These are phyloP conservation scores for Prunella himalayana DNA, from an alignment of 2,113 vertebrate genomes.

Conservation along the genomic window DNA sequence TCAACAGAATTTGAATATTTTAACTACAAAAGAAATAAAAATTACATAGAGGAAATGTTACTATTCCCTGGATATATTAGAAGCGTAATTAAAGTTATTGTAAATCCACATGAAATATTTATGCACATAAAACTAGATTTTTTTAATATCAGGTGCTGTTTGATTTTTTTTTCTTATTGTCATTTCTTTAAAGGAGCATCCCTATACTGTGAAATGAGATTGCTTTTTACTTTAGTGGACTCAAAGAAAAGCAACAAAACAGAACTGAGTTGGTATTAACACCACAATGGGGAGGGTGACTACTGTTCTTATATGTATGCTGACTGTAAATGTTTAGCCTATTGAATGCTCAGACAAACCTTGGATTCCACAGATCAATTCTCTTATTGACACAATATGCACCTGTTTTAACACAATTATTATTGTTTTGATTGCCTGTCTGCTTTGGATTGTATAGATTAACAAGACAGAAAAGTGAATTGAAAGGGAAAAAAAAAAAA, in stretches of 20 bases:
- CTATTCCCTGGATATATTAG: not conserved
- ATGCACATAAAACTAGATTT: not conserved
- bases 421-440: not conserved
- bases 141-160: not conserved
- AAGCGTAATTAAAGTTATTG: slow-evolving; percentile 13
- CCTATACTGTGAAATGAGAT: not conserved
- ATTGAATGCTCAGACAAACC: not conserved
- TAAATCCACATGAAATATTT: not conserved
- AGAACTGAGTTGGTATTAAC: not conserved
- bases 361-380: not conserved
- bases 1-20: not conserved
- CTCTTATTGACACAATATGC: not conserved
- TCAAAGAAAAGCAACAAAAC: not conserved
- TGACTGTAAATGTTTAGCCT: not conserved
- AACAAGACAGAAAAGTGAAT: not conserved
- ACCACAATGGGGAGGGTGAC: not conserved
- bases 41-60: not conserved
- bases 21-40: not conserved
- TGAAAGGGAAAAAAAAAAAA: not conserved
- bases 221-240: not conserved
- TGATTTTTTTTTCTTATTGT: not conserved
- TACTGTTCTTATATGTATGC: not conserved
- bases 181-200: not conserved
- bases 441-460: not conserved
- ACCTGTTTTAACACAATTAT: not conserved